Percentiles rank a stretch among this genome's conserved stretches.
Evolutionary conservation across 2,888 invertebrate species (phyloP).

Genomic region (Eristalis arbustorum): DNA sequence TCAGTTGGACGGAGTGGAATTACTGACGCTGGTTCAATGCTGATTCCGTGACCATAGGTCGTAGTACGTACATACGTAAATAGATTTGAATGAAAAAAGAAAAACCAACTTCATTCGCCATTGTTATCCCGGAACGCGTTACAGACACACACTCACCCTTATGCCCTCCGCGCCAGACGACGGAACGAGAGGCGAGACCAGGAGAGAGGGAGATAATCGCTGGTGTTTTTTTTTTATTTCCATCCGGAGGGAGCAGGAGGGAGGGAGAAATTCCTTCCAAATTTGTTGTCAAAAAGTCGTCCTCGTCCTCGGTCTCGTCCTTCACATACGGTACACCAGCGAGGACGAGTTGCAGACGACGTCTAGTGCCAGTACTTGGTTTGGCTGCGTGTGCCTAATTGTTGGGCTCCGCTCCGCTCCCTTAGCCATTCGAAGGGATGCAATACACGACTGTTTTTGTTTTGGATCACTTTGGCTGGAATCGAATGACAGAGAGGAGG

Average conservation of each 20-base stretch:
- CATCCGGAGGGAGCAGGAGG: neutral
- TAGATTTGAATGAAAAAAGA: neutral
- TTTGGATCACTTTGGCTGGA: neutral
- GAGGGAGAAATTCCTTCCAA: neutral
- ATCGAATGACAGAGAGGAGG: neutral
- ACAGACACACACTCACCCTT: neutral
- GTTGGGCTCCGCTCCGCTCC: neutral
- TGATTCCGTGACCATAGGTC: constrained; percentile 47
- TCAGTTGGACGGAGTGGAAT: constrained; percentile 8
- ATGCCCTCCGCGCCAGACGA: too few species aligned
- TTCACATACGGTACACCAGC: neutral
- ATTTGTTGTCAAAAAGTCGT: neutral
- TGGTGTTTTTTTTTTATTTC: neutral
- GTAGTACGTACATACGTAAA: neutral
- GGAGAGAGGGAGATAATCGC: neutral
- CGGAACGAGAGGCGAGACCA: neutral
- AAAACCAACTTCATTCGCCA: neutral
- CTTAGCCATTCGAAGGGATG: neutral
- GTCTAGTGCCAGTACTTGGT: neutral
- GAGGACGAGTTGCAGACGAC: neutral
- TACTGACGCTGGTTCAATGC: constrained; percentile 33
- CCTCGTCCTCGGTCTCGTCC: neutral
- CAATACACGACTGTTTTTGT: neutral
- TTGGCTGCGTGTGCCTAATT: neutral
- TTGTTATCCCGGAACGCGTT: neutral